Percentiles rank a stretch among this genome's conserved stretches.
Evolutionary conservation across 2,888 invertebrate genomes (phyloP).

Genomic region (Phasia obesa): DNA sequence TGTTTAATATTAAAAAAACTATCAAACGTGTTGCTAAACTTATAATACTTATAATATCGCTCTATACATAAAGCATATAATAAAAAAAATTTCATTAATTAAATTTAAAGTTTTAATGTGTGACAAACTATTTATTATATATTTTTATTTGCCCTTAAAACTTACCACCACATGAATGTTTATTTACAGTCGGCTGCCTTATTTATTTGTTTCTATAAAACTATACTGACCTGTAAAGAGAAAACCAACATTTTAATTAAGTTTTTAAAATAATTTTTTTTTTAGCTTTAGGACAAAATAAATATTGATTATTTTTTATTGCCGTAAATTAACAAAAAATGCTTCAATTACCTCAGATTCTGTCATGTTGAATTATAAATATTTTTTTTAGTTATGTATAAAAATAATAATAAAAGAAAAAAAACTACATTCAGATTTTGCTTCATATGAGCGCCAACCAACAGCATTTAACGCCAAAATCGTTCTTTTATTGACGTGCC

Average conservation of each 20-base stretch:
- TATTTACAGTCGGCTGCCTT: slow-evolving; percentile 25
- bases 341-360: slow-evolving; percentile 46
- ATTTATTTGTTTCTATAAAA: slow-evolving; percentile 6
- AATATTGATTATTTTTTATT: slow-evolving; percentile 38
- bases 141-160: slow-evolving; percentile 28
- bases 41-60: too few relatives aligned
- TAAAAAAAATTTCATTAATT: not conserved
- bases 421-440: slow-evolving; percentile 23
- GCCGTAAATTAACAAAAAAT: slow-evolving; percentile 41
- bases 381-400: slow-evolving; percentile 40
- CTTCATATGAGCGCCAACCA: not conserved
- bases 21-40: too few relatives aligned
- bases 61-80: not conserved
- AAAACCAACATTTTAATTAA: slow-evolving; percentile 40
- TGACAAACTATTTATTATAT: slow-evolving; percentile 6
- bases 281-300: slow-evolving; percentile 40
- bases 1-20: too few relatives aligned
- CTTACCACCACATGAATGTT: slow-evolving; percentile 40
- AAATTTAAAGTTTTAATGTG: slow-evolving; percentile 12
- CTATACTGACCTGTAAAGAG: slow-evolving; percentile 63
- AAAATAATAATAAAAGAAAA: slow-evolving; percentile 27
- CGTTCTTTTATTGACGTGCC: slow-evolving; percentile 40
- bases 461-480: slow-evolving; percentile 9
- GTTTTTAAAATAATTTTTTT: slow-evolving; percentile 31
- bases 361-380: slow-evolving; percentile 60